Evolutionary conservation across 1,140 invertebrate species (phyloP).

Genomic region (Belonocnema kinseyi): DNA sequence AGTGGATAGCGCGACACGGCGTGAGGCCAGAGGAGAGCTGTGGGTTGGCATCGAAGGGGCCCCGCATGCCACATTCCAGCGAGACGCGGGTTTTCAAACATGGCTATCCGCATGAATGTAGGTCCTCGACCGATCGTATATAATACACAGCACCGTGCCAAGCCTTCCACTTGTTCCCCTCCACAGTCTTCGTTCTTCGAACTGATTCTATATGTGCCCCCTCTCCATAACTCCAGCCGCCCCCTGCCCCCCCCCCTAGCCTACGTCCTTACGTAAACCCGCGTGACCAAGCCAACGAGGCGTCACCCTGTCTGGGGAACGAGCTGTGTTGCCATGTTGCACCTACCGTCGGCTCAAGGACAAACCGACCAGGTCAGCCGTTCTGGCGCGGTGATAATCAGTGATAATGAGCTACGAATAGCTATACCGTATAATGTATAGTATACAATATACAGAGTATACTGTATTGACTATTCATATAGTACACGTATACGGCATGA

Average conservation of each 20-base stretch:
- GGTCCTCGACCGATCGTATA: constrained; percentile 71
- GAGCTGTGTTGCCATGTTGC: constrained; percentile 79
- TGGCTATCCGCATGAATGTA: constrained; percentile 73
- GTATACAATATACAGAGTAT: too few relatives aligned
- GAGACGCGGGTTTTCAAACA: constrained; percentile 72
- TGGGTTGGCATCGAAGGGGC: constrained; percentile 35
- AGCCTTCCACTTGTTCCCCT: constrained; percentile 46
- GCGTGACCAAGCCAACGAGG: constrained; percentile 83
- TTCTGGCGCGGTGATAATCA: constrained; percentile 69
- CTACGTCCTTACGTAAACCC: constrained; percentile 74
- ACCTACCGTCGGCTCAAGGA: constrained; percentile 72
- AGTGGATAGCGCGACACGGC: constrained; percentile 44
- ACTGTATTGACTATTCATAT: too few relatives aligned
- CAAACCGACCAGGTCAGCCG: constrained; percentile 73
- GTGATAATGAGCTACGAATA: constrained; percentile 52
- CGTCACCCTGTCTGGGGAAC: constrained; percentile 89
- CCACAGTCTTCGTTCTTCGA: constrained; percentile 46
- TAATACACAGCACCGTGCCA: constrained; percentile 56
- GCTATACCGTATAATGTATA: too few relatives aligned
- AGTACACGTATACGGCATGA: too few relatives aligned
- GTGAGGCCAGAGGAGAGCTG: constrained; percentile 45
- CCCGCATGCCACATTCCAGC: constrained; percentile 70
- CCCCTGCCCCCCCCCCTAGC: constrained; percentile 39
- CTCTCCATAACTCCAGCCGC: constrained; percentile 42
- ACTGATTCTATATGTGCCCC: constrained; percentile 44